These are phyloP conservation scores for Xestia xanthographa DNA, from an alignment of 2,888 invertebrate genomes.

Conservation along the genomic window DNA sequence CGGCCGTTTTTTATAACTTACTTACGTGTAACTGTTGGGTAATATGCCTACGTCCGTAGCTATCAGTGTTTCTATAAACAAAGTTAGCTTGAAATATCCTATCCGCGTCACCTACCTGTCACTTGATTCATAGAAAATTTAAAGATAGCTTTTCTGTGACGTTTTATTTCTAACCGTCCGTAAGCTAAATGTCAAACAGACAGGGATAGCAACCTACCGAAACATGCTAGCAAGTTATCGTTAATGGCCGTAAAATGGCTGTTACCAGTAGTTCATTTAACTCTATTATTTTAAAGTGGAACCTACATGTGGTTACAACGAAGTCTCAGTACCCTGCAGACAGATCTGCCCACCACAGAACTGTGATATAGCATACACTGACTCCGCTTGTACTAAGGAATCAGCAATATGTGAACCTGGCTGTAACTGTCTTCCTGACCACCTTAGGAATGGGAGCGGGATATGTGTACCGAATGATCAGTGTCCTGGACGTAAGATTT, in stretches of 20 bases:
- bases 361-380: constrained; percentile 71
- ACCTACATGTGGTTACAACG: constrained; percentile 70
- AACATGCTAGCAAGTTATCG: no score
- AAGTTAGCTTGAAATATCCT: no score
- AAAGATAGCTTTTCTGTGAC: no score
- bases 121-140: no score
- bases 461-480: constrained; percentile 68
- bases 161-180: no score
- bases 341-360: constrained; percentile 74
- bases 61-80: no score
- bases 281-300: constrained; percentile 19
- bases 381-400: constrained; percentile 60
- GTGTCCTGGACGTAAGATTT: constrained; percentile 67
- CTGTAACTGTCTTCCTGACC: constrained; percentile 71
- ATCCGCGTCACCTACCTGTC: no score
- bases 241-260: neutral
- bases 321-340: constrained; percentile 67
- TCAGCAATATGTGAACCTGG: constrained; percentile 67
- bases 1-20: no score
- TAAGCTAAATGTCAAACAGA: no score
- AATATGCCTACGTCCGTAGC: no score
- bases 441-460: constrained; percentile 69
- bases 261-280: neutral
- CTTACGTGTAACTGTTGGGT: no score
- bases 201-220: no score